A percentile compares a stretch with the other conserved stretches of the same genome.
These are phyloP conservation scores for Cacoxenus indagator DNA, from an alignment of 2,888 invertebrate species.

Conservation along the genomic window DNA sequence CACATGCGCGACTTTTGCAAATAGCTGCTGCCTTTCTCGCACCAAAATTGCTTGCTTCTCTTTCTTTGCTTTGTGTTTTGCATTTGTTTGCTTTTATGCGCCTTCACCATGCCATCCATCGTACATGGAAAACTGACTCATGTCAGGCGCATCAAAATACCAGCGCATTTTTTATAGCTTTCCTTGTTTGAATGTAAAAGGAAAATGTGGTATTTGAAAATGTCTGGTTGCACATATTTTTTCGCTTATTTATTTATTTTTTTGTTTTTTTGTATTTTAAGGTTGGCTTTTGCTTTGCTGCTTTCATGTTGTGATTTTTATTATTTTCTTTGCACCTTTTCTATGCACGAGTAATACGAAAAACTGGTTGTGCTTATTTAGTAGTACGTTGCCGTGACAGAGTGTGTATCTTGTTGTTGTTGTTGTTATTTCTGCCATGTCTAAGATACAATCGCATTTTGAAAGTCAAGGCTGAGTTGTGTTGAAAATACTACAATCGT, in stretches of 20 bases:
- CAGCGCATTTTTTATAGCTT: background rate
- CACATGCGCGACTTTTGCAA: constrained; percentile 23
- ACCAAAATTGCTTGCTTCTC: constrained; percentile 30
- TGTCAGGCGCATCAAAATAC: background rate
- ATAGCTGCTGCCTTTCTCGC: constrained; percentile 25
- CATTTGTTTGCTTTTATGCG: constrained; percentile 25
- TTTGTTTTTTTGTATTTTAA: too few species aligned
- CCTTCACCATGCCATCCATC: background rate
- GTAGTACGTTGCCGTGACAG: constrained; percentile 30
- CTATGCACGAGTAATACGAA: constrained; percentile 15
- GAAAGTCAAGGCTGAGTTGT: constrained; percentile 60
- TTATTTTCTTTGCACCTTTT: constrained; percentile 5
- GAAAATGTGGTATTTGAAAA: background rate
- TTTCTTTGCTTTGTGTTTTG: constrained; percentile 38
- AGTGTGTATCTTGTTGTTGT: constrained; percentile 27
- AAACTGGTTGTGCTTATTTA: constrained; percentile 48
- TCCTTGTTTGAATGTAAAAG: background rate
- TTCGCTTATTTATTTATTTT: too few species aligned
- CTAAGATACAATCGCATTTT: constrained; percentile 23
- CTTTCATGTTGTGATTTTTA: constrained; percentile 3
- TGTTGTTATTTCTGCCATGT: constrained; percentile 4
- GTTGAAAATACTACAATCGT: constrained; percentile 17
- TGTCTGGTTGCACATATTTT: too few species aligned
- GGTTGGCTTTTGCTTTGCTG: background rate
- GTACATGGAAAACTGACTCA: background rate